Percentiles rank a stretch among this genome's conserved stretches.
Evolutionary conservation across 1,140 invertebrate genomes (phyloP).

Genomic region (Archegozetes longisetosus): DNA sequence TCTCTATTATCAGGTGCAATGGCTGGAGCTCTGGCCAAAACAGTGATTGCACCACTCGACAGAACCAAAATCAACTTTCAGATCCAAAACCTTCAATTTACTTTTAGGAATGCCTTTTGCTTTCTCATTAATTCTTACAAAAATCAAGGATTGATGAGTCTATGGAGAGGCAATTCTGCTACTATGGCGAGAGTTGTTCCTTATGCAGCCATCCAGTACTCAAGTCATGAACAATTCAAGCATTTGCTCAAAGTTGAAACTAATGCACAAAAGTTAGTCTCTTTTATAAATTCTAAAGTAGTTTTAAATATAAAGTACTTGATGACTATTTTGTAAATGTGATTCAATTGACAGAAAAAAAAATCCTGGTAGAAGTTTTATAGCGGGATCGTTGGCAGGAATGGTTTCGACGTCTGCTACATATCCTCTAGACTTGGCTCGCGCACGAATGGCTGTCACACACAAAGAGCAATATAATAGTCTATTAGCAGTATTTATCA

Average conservation of each 20-base stretch:
- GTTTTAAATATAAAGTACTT: not conserved
- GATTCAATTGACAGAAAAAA: slow-evolving; percentile 18
- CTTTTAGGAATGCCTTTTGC: slow-evolving; percentile 50
- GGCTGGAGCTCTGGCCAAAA: slow-evolving; percentile 90
- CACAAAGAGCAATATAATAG: slow-evolving; percentile 44
- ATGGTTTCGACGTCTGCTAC: slow-evolving; percentile 81
- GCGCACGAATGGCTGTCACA: slow-evolving; percentile 95
- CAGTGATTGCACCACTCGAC: slow-evolving; percentile 87
- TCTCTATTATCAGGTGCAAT: slow-evolving; percentile 50
- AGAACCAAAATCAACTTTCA: slow-evolving; percentile 98
- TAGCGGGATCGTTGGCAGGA: slow-evolving; percentile 83
- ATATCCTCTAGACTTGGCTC: slow-evolving; percentile 87
- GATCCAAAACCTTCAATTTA: slow-evolving; percentile 51
- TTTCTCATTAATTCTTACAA: slow-evolving; percentile 44
- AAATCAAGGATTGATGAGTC: slow-evolving; percentile 43
- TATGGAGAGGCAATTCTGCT: slow-evolving; percentile 95
- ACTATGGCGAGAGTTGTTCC: slow-evolving; percentile 93
- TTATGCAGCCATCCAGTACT: slow-evolving; percentile 93
- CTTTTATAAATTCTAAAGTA: no score
- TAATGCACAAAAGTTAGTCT: slow-evolving; percentile 17
- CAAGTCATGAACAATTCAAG: slow-evolving; percentile 92
- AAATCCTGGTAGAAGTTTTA: slow-evolving; percentile 39
- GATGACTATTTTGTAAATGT: not conserved
- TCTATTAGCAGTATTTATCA: slow-evolving; percentile 54
- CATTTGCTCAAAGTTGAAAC: slow-evolving; percentile 50